Evolutionary conservation across 1,140 invertebrate genomes (phyloP).

Genomic region (Drosophila erecta): DNA sequence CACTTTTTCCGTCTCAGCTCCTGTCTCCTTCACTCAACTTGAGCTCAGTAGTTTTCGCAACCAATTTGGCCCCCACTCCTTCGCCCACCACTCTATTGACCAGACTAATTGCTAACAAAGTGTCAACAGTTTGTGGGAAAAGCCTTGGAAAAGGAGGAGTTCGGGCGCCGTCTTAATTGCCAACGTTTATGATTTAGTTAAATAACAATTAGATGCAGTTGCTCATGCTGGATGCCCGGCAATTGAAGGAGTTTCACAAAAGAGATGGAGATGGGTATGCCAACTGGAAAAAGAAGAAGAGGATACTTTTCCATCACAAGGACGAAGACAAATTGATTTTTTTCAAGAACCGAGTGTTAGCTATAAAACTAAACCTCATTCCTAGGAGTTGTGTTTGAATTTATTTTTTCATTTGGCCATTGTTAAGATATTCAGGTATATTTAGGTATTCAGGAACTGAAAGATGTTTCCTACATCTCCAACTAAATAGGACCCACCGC

Average conservation of each 20-base stretch:
- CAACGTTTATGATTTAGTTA: slow-evolving; percentile 73
- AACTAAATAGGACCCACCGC: neutral
- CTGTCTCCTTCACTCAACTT: slow-evolving; percentile 18
- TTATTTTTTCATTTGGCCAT: too few species aligned
- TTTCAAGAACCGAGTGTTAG: too few species aligned
- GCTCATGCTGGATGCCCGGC: slow-evolving; percentile 22
- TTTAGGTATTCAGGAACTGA: neutral
- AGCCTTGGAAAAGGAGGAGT: slow-evolving; percentile 8
- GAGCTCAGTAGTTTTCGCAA: slow-evolving; percentile 9
- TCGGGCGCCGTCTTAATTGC: slow-evolving; percentile 50
- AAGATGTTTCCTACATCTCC: neutral
- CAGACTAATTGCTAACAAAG: slow-evolving; percentile 80
- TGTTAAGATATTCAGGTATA: neutral
- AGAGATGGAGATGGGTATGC: neutral
- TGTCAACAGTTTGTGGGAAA: slow-evolving; percentile 72
- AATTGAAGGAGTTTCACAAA: neutral
- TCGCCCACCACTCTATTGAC: slow-evolving; percentile 44
- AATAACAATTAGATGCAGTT: slow-evolving; percentile 77
- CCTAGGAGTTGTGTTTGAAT: too few species aligned
- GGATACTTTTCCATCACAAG: neutral
- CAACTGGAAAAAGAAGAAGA: slow-evolving; percentile 13
- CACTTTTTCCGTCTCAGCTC: slow-evolving; percentile 38
- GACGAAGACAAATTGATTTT: neutral
- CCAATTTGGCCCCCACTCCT: neutral
- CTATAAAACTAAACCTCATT: too few species aligned